These are phyloP conservation scores for Lamellibrachia luymesi DNA, from an alignment of 1,140 invertebrate species.

Conservation along the genomic window DNA sequence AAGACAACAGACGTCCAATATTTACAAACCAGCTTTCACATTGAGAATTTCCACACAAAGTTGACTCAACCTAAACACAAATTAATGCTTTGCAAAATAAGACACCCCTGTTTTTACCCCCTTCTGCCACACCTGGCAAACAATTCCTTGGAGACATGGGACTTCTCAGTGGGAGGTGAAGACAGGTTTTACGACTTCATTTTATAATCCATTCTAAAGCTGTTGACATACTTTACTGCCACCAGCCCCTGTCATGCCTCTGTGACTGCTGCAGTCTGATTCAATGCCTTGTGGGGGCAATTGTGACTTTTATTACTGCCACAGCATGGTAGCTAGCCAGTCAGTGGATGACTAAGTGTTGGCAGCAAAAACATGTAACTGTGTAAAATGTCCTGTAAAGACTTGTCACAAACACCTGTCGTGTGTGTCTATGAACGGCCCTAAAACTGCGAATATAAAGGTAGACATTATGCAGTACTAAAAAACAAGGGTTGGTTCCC, in stretches of 20 bases:
- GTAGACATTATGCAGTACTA: neutral
- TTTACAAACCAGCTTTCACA: neutral
- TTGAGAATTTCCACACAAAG: neutral
- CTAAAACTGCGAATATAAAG: neutral
- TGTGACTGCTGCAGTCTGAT: neutral
- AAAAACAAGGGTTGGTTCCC: neutral
- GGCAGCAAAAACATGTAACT: neutral
- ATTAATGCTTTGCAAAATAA: neutral
- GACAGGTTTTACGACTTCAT: neutral
- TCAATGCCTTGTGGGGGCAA: neutral
- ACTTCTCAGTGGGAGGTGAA: neutral
- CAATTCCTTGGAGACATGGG: neutral
- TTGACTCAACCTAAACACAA: neutral
- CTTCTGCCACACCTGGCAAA: neutral
- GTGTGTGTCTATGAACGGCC: neutral
- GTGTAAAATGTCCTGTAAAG: neutral
- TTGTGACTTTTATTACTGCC: neutral
- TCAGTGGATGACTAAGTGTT: neutral
- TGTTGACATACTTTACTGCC: neutral
- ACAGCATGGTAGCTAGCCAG: neutral
- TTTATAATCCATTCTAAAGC: neutral
- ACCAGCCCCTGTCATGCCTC: neutral
- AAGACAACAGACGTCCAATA: neutral
- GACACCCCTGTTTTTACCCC: neutral
- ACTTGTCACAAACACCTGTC: neutral